Evolutionary conservation across 2,888 invertebrate genomes (phyloP), one percentile per base, ranked within the genome.

Genomic region (Creontiades dilutus): DNA sequence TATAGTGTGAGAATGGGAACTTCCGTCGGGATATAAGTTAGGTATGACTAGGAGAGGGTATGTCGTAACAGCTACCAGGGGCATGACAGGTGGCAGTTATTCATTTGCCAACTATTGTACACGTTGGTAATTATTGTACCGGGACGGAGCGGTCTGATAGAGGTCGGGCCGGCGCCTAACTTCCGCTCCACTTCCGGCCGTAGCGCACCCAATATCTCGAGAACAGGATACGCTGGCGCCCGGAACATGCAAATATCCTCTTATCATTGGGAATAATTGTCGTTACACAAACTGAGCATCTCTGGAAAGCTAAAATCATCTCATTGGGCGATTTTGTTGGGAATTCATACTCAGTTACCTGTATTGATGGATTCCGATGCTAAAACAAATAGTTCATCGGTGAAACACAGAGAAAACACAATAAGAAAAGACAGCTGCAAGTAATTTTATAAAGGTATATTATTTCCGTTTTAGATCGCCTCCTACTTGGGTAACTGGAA

Each of bases 51-150:
- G 37, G 11, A 11, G 52, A 13, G 52, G 52, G 52, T 61, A 4
- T 19, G 61, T 61, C 61, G 61, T 2, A 19, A 61, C 61, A 0
- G 12, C 68, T 19, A 68, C 23, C 5, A 57, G 2, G 23, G 27
- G 68, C 68, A 23, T 68, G 68, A 23, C 68, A 68, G 68, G 68
- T 68, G 68, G 68, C 68, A 68, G 68, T 68, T 68, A 68, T 68
- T 68, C 68, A 68, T 68, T 23, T 68, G 23, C 68, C 68, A 68
- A 68, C 68, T 23, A 23, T 68, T 68, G 23, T 68, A 68, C 68
- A 27, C 19, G 68, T 23, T 68, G 68, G 23, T 68, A 68, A 68
- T 68, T 23, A 68, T 68, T 68, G 68, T 68, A 68, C 68, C 57
- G 19, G 57, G 57, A 57, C 68, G 68, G 19, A n/a, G 19, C 61